Evolutionary conservation across 2,797 vertebrate species (phyloP), one percentile per base, ranked within the genome.

Genomic region (Leptatherina wallacei): DNA sequence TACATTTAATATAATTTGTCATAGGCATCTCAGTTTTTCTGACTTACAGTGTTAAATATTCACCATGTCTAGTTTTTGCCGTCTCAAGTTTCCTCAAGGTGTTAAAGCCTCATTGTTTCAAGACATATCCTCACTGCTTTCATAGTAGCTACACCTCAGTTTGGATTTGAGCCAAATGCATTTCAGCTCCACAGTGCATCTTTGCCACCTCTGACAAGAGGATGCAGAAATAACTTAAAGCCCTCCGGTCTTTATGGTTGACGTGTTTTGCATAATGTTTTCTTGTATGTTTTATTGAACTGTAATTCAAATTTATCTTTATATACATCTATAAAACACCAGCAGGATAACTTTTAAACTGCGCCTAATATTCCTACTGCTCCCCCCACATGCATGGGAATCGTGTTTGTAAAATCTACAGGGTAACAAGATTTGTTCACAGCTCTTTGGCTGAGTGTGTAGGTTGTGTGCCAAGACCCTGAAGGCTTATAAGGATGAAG

Each of bases 401-500:
- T 36, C 0, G 4, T 74, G 61, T 76, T 71, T 71, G 56, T 75
- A 70, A 81, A 75, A 74, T 71, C 29, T 71, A 69, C 73, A 35
- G 57, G 69, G 75, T 75, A 61, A 77, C 60, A 63, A 35, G 18
- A 58, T 69, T 74, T 65, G 40, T 66, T 76, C 69, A n/a, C 56
- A 65, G 59, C 42, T 61, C 65, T 67, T 69, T 80, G 66, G 73
- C 67, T 55, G 72, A 75, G 74, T 36, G 65, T 81, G 67, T 71
- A 61, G 72, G 61, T 67, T 77, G 78, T 55, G 71, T 70, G 36
- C 40, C 72, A 71, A 62, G 61, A 65, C 38, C 75, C 74, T 4
- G 63, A 75, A 72, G 85, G 51, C 78, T 87, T 78, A 36, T 75
- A 65, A 72, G 44, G 76, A 80, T 70, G 80, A 76, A 51, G 52